These are phyloP conservation scores for Pantala flavescens DNA, from an alignment of 1,140 invertebrate species.

Conservation along the genomic window DNA sequence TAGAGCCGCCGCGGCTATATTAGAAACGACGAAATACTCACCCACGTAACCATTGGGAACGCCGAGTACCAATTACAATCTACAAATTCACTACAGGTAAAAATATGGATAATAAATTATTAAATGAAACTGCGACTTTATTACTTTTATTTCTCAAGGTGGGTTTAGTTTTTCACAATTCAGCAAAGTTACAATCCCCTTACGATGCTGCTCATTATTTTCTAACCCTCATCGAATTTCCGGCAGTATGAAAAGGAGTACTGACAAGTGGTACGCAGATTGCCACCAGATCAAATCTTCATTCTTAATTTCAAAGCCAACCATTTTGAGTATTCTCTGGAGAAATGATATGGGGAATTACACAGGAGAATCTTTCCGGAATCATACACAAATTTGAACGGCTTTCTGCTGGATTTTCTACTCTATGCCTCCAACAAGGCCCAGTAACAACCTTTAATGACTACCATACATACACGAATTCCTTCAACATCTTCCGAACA, in stretches of 20 bases:
- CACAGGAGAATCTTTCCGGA: neutral
- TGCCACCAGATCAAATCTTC: neutral
- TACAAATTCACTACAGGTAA: neutral
- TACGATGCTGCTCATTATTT: neutral
- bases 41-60: neutral
- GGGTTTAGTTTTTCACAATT: neutral
- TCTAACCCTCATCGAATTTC: neutral
- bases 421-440: neutral
- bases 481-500: neutral
- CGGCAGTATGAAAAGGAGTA: neutral
- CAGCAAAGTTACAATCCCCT: neutral
- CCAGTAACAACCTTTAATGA: neutral
- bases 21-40: neutral
- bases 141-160: conserved; percentile 1
- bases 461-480: neutral
- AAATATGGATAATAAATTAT: neutral
- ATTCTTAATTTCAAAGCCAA: neutral
- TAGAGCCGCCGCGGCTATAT: neutral
- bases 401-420: neutral
- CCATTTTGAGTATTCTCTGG: neutral
- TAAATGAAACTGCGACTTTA: neutral
- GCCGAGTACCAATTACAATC: neutral
- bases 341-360: neutral
- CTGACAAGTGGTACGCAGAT: neutral
- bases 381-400: neutral